phyloP scores from a whole-genome alignment of 2,797 vertebrate genomes.

The Glyptemys insculpta region DNA sequence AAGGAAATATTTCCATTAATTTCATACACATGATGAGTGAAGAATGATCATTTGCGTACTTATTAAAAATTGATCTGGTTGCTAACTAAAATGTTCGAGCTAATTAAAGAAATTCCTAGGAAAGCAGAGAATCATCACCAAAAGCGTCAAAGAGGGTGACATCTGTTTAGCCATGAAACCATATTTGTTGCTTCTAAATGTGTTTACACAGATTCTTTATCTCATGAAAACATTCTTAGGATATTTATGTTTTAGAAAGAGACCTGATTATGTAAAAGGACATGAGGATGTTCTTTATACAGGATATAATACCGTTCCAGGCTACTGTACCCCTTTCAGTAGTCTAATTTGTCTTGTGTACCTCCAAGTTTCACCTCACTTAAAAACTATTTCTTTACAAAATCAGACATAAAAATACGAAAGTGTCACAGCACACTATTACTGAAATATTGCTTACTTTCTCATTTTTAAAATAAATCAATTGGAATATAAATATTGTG shows the following conservation, averaged over 20 bases:
- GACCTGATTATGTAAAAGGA: background rate
- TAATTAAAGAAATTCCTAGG: background rate
- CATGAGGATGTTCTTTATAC: background rate
- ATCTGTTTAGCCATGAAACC: background rate
- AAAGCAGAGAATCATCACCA: background rate
- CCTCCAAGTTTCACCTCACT: background rate
- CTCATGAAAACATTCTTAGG: background rate
- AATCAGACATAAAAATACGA: no score
- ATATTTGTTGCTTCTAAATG: background rate
- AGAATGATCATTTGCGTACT: background rate
- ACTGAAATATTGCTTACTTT: no score
- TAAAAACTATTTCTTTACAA: no score
- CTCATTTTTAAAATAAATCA: no score
- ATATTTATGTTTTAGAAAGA: background rate
- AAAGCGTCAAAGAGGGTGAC: background rate
- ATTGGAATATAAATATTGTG: no score
- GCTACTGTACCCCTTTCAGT: no score
- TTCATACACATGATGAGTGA: background rate
- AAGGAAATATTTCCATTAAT: background rate
- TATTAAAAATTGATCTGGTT: background rate
- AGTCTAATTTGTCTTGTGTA: background rate
- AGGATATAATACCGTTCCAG: background rate
- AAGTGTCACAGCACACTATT: no score
- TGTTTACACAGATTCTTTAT: background rate
- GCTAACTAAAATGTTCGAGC: background rate